Evolutionary conservation across 2,888 invertebrate species (phyloP).

Genomic region (Dascillus cervinus): DNA sequence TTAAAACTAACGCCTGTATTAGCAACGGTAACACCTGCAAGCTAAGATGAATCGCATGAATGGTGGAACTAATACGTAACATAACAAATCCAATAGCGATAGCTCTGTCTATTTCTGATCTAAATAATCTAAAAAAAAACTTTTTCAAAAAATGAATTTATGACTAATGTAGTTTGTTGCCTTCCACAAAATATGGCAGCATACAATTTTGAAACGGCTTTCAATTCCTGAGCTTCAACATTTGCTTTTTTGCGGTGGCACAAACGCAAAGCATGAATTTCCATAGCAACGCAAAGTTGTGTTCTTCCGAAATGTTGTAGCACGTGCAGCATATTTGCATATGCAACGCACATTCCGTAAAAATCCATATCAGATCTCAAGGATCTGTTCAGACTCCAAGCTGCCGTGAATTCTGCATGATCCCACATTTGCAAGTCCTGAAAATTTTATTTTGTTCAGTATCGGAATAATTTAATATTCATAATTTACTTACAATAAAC

Average conservation of each 20-base stretch:
- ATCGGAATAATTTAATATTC: background rate
- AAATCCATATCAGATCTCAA: conserved; percentile 48
- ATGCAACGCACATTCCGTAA: conserved; percentile 46
- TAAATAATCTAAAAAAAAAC: conserved; percentile 22
- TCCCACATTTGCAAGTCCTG: conserved; percentile 34
- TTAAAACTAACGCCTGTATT: conserved; percentile 34
- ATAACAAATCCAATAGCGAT: conserved; percentile 39
- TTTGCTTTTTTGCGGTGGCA: conserved; percentile 35
- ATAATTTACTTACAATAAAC: conserved; percentile 33
- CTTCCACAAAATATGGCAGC: conserved; percentile 41
- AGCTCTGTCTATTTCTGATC: conserved; percentile 35
- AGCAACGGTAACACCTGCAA: conserved; percentile 37
- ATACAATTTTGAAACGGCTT: conserved; percentile 41
- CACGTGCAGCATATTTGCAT: conserved; percentile 45
- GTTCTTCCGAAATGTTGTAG: conserved; percentile 32
- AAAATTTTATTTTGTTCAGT: conserved; percentile 6
- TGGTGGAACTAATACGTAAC: conserved; percentile 34
- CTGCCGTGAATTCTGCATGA: conserved; percentile 50
- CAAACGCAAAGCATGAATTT: conserved; percentile 39
- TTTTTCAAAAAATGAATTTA: background rate
- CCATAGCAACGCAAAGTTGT: conserved; percentile 31
- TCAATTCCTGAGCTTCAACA: conserved; percentile 43
- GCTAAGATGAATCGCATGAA: conserved; percentile 30
- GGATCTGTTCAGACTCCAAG: conserved; percentile 50
- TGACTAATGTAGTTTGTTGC: conserved; percentile 19